phyloP scores from a whole-genome alignment of 2,113 vertebrate species.

The Bufo bufo region DNA sequence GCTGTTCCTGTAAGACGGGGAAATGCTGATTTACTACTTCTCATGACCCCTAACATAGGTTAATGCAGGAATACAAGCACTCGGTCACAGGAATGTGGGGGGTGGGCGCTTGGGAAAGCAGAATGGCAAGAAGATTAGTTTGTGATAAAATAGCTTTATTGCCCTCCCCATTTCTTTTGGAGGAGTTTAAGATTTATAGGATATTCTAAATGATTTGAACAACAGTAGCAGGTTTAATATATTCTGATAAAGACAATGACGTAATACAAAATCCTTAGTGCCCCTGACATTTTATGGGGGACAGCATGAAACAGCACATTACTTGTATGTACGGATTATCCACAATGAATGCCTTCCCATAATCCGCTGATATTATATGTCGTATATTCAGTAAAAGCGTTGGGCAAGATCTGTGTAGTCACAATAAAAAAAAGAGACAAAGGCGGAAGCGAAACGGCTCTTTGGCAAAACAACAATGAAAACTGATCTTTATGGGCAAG shows the following conservation, averaged over 20 bases:
- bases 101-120: not conserved
- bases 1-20: not conserved
- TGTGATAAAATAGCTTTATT: not conserved
- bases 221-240: not conserved
- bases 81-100: not conserved
- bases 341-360: too few species aligned
- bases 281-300: not conserved
- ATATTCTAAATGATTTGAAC: not conserved
- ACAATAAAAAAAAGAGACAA: not conserved
- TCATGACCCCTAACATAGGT: constrained; percentile 13
- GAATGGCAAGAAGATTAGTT: not conserved
- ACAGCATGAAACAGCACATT: not conserved
- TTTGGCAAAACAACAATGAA: too few species aligned
- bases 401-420: not conserved
- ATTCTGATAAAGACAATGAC: not conserved
- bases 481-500: too few species aligned
- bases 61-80: not conserved
- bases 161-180: not conserved
- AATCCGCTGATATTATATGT: not conserved
- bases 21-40: not conserved
- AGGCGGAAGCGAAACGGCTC: not conserved
- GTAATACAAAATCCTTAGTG: not conserved
- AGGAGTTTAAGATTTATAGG: not conserved
- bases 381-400: not conserved
- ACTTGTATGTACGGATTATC: too few species aligned